Evolutionary conservation across 2,113 vertebrate species (phyloP), one percentile per base, ranked within the genome.

Genomic region (Amazona guildingii): DNA sequence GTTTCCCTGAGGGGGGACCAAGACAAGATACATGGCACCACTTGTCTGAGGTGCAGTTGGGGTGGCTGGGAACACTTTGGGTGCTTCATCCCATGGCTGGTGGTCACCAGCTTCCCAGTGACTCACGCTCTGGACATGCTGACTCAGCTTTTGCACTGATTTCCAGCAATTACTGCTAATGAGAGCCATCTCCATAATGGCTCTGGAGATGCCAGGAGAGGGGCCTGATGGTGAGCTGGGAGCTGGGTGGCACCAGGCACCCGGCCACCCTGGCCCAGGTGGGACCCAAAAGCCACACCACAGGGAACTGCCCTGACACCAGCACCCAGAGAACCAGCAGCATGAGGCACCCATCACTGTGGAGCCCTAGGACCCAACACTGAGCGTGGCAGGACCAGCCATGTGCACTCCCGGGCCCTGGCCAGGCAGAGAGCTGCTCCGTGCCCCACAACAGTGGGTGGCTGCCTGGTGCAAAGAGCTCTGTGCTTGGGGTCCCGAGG

Each of bases 31-130:
- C 46, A 3, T 0, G 28, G 55, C 70, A 19, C 0, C 3, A 52
- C 37, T n/a, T 4, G 51, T 5, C 10, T 2, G 6, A 59, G 80
- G 44, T 6, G 52, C 29, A 52, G 55, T 17, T 5, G 18, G 28
- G 61, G 20, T 0, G 17, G n/a, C 17, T 2, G 9, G 48, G 41
- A 70, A 51, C 0, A 0, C 29, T 7, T 1, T 0, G 61, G 55
- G 33, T 3, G 48, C 55, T 78, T 35, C 49, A 5, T 29, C 43
- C 69, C 1, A 1, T 0, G 41, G 72, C 4, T 5, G 72, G 94
- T 51, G 89, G 86, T 27, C 89, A 41, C 84, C 62, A 2, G 3
- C 17, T 59, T 24, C 39, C 87, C 9, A 3, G 85, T 94, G 95
- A 97, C 67, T 97, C 96, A 96, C 4, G 3, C 74, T 19, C 85